Evolutionary conservation across 2,888 invertebrate genomes (phyloP).

Genomic region (Chirona hameri): DNA sequence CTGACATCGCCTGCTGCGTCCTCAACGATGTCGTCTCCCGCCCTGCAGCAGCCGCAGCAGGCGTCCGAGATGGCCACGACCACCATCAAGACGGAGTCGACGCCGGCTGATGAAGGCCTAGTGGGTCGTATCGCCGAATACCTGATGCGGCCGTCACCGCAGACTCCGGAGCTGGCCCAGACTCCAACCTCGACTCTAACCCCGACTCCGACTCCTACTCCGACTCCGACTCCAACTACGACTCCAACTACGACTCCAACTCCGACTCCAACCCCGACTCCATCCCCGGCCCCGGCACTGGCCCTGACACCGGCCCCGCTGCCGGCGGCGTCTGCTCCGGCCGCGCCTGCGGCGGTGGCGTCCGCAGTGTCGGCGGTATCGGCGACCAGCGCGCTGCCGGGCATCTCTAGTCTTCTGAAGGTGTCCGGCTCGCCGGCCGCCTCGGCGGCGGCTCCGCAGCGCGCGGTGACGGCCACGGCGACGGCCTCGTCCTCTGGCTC

Average conservation of each 20-base stretch:
- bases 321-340: no score
- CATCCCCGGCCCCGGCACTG: neutral
- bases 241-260: no score
- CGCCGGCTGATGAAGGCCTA: constrained; percentile 13
- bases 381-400: constrained; percentile 9
- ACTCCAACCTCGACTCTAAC: no score
- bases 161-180: neutral
- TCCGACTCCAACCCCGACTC: no score
- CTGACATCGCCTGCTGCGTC: neutral
- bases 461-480: neutral
- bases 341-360: neutral
- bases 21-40: neutral
- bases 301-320: neutral
- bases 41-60: neutral
- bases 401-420: constrained; percentile 23
- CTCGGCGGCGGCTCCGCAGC: neutral
- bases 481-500: neutral
- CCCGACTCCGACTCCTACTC: no score
- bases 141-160: constrained; percentile 24
- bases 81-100: neutral
- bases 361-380: neutral
- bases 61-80: neutral
- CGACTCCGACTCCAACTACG: no score
- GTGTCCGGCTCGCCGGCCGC: neutral
- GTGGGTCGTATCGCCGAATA: constrained; percentile 28